Evolutionary conservation across 2,888 invertebrate species (phyloP).

Genomic region (Tridacna gigas): DNA sequence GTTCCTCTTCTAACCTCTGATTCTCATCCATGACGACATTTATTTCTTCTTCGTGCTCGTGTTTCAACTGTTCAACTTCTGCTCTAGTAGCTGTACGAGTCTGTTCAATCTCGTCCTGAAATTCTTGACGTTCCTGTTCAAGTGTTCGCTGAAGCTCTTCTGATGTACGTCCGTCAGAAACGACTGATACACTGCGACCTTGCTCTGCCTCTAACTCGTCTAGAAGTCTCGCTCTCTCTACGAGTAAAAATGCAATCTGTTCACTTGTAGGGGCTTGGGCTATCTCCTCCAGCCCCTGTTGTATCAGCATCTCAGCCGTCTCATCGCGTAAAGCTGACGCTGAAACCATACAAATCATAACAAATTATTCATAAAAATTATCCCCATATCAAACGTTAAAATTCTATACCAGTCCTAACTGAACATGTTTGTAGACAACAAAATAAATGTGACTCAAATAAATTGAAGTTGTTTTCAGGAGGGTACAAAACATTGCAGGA

Average conservation of each 20-base stretch:
- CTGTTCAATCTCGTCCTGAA: conserved; percentile 85
- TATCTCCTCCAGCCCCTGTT: conserved; percentile 85
- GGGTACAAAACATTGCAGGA: not conserved
- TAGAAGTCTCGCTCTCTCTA: conserved; percentile 85
- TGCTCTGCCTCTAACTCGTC: conserved; percentile 85
- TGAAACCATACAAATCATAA: conserved; percentile 35
- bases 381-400: too few relatives aligned
- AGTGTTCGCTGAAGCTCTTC: conserved; percentile 78
- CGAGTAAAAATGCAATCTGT: conserved; percentile 85
- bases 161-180: conserved; percentile 65
- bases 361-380: not conserved
- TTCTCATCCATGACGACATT: conserved; percentile 81
- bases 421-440: too few relatives aligned
- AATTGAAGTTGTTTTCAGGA: too few relatives aligned
- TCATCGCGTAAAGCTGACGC: conserved; percentile 75
- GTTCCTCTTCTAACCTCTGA: conserved; percentile 74
- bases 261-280: conserved; percentile 84
- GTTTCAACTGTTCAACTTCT: conserved; percentile 72
- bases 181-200: conserved; percentile 56
- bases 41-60: conserved; percentile 81
- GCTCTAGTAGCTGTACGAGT: conserved; percentile 75
- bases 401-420: too few relatives aligned
- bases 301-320: conserved; percentile 83
- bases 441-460: too few relatives aligned
- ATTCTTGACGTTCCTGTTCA: conserved; percentile 82